Percentiles rank a stretch among this genome's conserved stretches.
phyloP scores from a whole-genome alignment of 1,140 invertebrate species.

The Drosophila tropicalis region DNA sequence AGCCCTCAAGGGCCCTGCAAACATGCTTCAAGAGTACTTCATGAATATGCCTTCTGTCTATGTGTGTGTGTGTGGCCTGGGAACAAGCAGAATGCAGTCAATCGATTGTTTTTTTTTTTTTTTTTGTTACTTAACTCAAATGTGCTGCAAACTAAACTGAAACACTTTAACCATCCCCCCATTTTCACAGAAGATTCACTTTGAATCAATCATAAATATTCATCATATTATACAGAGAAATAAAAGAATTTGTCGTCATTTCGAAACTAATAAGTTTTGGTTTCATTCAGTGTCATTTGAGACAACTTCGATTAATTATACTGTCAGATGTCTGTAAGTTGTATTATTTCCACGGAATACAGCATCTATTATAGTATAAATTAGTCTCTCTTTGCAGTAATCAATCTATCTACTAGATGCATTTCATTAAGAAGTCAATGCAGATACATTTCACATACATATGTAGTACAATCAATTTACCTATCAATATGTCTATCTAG shows the following conservation, averaged over 20 bases:
- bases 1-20: slow-evolving; percentile 44
- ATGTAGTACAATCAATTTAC: background rate
- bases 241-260: background rate
- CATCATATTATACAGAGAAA: background rate
- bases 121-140: slow-evolving; percentile 27
- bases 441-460: background rate
- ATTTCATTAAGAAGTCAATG: background rate
- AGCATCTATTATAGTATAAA: background rate
- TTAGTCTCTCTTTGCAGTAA: background rate
- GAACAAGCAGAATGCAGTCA: slow-evolving; percentile 50
- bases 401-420: slow-evolving; percentile 1
- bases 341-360: too few relatives aligned
- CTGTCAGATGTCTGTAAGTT: too few relatives aligned
- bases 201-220: background rate
- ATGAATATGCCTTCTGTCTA: slow-evolving; percentile 2
- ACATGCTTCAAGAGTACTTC: slow-evolving; percentile 20
- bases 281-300: too few relatives aligned
- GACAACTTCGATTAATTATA: too few relatives aligned
- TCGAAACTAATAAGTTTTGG: too few relatives aligned
- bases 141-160: background rate
- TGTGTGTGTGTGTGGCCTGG: slow-evolving; percentile 23
- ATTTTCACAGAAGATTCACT: slow-evolving; percentile 16
- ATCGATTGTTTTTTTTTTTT: slow-evolving; percentile 38
- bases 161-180: background rate
- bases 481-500: background rate